Evolutionary conservation across 1,140 invertebrate genomes (phyloP).

Genomic region (Drosophila elegans): DNA sequence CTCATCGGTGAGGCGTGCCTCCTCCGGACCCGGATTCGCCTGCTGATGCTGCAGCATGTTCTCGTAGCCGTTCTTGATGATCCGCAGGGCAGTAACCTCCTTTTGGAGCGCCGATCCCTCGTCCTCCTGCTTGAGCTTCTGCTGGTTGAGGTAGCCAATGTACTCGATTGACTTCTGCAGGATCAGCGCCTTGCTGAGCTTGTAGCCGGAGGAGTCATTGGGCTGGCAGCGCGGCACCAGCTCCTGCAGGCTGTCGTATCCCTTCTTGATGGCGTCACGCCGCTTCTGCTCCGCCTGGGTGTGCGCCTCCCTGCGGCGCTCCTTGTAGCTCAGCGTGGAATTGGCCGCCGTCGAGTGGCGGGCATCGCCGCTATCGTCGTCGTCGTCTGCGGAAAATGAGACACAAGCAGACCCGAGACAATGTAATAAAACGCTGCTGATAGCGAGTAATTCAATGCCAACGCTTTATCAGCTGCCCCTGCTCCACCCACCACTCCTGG

Average conservation of each 20-base stretch:
- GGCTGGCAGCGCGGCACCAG: constrained; percentile 95
- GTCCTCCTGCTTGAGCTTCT: constrained; percentile 97
- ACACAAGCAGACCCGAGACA: constrained; percentile 23
- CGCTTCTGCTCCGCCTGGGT: constrained; percentile 99
- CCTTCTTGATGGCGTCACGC: constrained; percentile 98
- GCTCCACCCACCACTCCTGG: constrained; percentile 19
- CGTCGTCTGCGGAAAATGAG: constrained; percentile 80
- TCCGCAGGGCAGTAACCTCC: constrained; percentile 96
- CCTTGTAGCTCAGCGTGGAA: constrained; percentile 94
- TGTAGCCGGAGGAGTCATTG: constrained; percentile 94
- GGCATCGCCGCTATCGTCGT: constrained; percentile 94
- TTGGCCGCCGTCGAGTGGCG: constrained; percentile 70
- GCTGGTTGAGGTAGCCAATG: constrained; percentile 95
- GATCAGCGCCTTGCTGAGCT: constrained; percentile 98
- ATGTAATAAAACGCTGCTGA: constrained; percentile 65
- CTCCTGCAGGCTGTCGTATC: constrained; percentile 95
- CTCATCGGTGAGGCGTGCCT: constrained; percentile 95
- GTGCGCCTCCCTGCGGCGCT: constrained; percentile 96
- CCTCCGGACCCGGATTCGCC: constrained; percentile 94
- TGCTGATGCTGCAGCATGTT: constrained; percentile 98
- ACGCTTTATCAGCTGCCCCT: constrained; percentile 55
- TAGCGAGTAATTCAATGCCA: constrained; percentile 57
- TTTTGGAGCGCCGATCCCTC: constrained; percentile 96
- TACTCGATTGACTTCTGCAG: constrained; percentile 97
- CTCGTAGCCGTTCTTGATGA: constrained; percentile 97